Conservation (phyloP, 2,797 vertebrate species). For the Sebastolobus alascanus region DNA sequence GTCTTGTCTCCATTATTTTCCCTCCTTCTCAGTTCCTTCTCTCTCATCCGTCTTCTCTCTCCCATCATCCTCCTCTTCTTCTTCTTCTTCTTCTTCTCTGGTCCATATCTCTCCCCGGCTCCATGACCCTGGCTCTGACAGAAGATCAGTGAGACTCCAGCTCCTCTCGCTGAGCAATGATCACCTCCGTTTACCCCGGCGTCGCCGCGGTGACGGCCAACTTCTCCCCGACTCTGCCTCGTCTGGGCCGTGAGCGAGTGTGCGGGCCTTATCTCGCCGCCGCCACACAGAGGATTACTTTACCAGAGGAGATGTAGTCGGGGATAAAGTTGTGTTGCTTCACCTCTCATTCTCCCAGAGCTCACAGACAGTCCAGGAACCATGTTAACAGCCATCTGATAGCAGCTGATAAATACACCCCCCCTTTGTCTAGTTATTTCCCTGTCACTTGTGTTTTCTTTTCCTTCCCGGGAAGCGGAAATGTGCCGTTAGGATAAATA, state of each 20-base stretch:
- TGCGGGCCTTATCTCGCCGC: conserved; percentile 74
- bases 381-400: conserved; percentile 80
- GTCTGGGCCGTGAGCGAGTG: conserved; percentile 54
- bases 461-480: conserved; percentile 12
- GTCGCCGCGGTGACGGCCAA: background rate
- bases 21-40: conserved; percentile 8
- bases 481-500: conserved; percentile 50
- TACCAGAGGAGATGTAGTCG: conserved; percentile 71
- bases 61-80: background rate
- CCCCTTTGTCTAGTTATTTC: conserved; percentile 64
- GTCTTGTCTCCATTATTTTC: conserved; percentile 6
- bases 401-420: conserved; percentile 70
- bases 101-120: conserved; percentile 28
- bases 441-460: conserved; percentile 44
- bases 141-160: conserved; percentile 52
- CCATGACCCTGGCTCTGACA: conserved; percentile 67
- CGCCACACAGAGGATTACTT: conserved; percentile 80
- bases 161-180: conserved; percentile 68
- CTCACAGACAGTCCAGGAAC: conserved; percentile 66
- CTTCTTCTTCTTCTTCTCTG: background rate
- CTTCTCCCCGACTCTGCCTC: conserved; percentile 33
- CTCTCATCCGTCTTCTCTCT: conserved; percentile 28
- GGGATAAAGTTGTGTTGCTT: conserved; percentile 75
- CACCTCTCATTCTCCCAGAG: conserved; percentile 77
- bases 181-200: conserved; percentile 57